These are phyloP conservation scores for Petaurus breviceps DNA, from an alignment of 2,113 vertebrate species.

Conservation along the genomic window DNA sequence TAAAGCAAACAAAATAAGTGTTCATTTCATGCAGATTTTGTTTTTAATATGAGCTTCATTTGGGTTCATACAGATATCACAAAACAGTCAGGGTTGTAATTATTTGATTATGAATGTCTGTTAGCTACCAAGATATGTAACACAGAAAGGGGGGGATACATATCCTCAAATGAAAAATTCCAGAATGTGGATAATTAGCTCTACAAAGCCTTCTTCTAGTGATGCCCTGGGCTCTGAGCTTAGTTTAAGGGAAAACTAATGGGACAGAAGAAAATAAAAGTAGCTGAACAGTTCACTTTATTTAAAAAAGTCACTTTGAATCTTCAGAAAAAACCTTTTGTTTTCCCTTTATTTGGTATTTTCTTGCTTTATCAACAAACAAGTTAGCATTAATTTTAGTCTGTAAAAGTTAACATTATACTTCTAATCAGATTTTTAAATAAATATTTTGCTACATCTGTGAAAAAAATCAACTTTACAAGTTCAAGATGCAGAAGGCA, in stretches of 20 bases:
- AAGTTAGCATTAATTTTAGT: conserved; percentile 20
- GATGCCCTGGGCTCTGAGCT: conserved; percentile 6
- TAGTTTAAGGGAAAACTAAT: conserved; percentile 8
- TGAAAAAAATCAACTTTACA: conserved; percentile 11
- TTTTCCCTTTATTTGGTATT: neutral
- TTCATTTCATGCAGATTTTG: conserved; percentile 65
- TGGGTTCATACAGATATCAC: conserved; percentile 82
- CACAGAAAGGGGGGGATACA: conserved; percentile 55
- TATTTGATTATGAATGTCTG: conserved; percentile 68
- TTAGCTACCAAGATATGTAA: conserved; percentile 69
- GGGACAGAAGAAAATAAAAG: neutral
- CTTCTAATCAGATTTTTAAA: conserved; percentile 41
- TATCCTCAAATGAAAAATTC: conserved; percentile 73
- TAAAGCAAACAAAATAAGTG: conserved; percentile 76
- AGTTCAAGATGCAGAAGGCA: neutral
- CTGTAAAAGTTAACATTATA: neutral
- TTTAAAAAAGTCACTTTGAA: neutral
- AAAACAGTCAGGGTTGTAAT: conserved; percentile 75
- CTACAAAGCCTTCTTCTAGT: conserved; percentile 37
- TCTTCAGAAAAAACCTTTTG: conserved; percentile 16
- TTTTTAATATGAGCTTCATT: conserved; percentile 82
- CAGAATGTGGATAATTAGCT: conserved; percentile 73
- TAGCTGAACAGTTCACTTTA: neutral
- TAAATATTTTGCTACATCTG: conserved; percentile 64
- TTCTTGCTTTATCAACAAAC: neutral